Evolutionary conservation across 1,140 invertebrate species (phyloP).

Genomic region (Lycorma delicatula): DNA sequence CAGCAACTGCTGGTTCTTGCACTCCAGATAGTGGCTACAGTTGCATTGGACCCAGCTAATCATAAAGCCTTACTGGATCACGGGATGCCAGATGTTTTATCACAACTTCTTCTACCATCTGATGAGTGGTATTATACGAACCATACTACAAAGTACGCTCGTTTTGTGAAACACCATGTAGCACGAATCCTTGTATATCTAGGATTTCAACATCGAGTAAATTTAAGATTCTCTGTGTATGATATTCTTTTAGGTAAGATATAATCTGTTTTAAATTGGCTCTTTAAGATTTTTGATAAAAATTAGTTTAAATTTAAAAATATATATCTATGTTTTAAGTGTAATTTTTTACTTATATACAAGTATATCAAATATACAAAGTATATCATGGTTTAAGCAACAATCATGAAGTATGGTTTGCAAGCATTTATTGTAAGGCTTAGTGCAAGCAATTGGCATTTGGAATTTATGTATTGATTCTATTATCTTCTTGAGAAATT

Average conservation of each 20-base stretch:
- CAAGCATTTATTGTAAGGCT: no score
- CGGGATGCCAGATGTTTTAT: conserved; percentile 54
- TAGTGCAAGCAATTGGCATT: no score
- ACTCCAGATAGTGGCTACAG: conserved; percentile 53
- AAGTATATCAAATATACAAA: not conserved
- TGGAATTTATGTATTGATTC: no score
- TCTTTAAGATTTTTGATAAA: not conserved
- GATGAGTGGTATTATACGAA: conserved; percentile 72
- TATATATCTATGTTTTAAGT: not conserved
- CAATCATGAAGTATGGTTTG: no score
- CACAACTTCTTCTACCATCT: conserved; percentile 58
- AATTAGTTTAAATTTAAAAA: not conserved
- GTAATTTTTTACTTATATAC: not conserved
- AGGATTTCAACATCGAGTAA: conserved; percentile 41
- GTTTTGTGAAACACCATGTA: conserved; percentile 62
- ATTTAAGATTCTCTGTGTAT: conserved; percentile 40
- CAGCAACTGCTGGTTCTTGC: conserved; percentile 61
- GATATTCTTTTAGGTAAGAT: conserved; percentile 37
- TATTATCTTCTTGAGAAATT: no score
- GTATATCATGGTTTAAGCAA: not conserved
- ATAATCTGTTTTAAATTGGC: not conserved
- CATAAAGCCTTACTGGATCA: conserved; percentile 49
- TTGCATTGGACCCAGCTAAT: conserved; percentile 49
- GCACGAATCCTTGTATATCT: conserved; percentile 53
- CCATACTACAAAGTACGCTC: conserved; percentile 59